These are phyloP conservation scores for Myathropa florea DNA, from an alignment of 2,888 invertebrate species.

Conservation along the genomic window DNA sequence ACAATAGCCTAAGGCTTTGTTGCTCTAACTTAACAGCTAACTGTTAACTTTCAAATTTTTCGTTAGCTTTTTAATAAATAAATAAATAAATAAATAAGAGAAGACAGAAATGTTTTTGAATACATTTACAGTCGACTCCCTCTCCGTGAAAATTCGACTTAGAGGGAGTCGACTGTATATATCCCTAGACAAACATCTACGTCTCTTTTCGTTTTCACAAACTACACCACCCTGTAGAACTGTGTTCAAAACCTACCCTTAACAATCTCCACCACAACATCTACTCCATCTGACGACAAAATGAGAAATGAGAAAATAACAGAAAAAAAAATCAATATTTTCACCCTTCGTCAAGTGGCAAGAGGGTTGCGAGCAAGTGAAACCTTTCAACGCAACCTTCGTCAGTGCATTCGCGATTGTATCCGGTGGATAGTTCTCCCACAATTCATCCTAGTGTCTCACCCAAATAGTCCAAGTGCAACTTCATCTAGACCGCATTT, in stretches of 20 bases:
- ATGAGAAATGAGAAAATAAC: constrained; percentile 1
- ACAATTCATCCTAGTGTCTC: constrained; percentile 29
- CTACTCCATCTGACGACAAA: constrained; percentile 52
- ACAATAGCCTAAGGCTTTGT: too few relatives aligned
- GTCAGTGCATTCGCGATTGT: constrained; percentile 55
- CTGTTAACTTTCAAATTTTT: too few relatives aligned
- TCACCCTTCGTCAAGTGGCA: constrained; percentile 75
- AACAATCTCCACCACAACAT: constrained; percentile 3
- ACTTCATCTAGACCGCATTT: constrained; percentile 9
- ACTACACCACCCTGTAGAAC: not conserved
- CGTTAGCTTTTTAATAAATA: too few relatives aligned
- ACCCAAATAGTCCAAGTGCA: constrained; percentile 13
- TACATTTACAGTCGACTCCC: too few relatives aligned
- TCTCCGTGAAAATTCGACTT: too few relatives aligned
- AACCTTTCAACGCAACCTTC: constrained; percentile 59
- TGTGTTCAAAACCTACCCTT: constrained; percentile 46
- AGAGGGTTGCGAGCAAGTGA: constrained; percentile 52
- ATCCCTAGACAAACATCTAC: too few relatives aligned
- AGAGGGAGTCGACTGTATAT: too few relatives aligned
- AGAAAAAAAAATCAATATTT: constrained; percentile 78
- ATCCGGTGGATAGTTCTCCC: constrained; percentile 46
- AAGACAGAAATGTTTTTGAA: too few relatives aligned
- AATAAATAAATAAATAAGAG: too few relatives aligned
- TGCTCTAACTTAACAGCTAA: too few relatives aligned
- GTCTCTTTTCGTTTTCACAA: not conserved